Evolutionary conservation across 2,113 vertebrate genomes (phyloP).

Genomic region (Monarcha castaneiventris): DNA sequence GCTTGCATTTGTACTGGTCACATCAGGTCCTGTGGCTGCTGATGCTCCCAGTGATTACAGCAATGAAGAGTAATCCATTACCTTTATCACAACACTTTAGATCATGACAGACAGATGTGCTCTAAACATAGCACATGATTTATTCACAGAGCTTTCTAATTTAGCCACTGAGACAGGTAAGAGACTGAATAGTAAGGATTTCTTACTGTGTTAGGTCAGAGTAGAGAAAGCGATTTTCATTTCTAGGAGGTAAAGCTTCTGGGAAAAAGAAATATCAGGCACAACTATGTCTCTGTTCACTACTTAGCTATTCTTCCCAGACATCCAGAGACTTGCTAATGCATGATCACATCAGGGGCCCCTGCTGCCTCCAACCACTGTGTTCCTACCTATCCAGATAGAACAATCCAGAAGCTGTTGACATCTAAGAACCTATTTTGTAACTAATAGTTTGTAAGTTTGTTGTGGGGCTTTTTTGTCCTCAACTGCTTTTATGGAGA

Average conservation of each 20-base stretch:
- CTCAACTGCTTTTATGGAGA: background rate
- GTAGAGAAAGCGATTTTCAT: background rate
- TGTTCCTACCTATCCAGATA: background rate
- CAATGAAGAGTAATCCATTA: background rate
- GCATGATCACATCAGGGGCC: background rate
- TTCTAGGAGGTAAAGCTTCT: background rate
- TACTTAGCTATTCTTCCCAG: background rate
- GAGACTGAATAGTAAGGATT: slow-evolving; percentile 32
- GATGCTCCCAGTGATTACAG: slow-evolving; percentile 13
- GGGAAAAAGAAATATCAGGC: background rate
- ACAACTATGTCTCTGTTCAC: background rate
- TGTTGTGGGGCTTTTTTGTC: background rate
- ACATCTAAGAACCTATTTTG: background rate
- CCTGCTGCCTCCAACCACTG: background rate
- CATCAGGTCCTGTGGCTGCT: background rate
- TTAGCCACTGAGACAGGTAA: background rate
- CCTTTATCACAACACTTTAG: slow-evolving; percentile 13
- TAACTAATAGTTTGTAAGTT: background rate
- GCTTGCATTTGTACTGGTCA: background rate
- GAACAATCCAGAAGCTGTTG: background rate
- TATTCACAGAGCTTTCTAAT: slow-evolving; percentile 32
- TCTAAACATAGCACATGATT: slow-evolving; percentile 6
- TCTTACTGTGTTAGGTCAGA: background rate
- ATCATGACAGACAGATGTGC: background rate
- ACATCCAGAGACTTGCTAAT: background rate